A percentile compares a stretch with the other conserved stretches of the same genome.
Conservation (phyloP, 2,113 vertebrate species). For the Talpa occidentalis region DNA sequence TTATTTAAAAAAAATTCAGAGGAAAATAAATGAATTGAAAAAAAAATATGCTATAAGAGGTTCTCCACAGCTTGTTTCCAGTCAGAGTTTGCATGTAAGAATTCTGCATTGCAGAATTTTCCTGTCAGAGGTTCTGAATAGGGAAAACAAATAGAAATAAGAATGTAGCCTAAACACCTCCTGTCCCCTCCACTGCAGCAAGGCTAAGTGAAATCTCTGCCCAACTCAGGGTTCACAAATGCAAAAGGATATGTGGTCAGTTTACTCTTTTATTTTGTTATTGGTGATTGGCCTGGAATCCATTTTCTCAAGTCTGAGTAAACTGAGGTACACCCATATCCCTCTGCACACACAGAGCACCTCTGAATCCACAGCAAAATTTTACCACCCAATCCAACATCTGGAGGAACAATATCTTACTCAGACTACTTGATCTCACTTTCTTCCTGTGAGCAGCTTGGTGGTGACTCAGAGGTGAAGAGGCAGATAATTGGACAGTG, state of each 20-base stretch:
- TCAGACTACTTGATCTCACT: background rate
- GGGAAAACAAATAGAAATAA: background rate
- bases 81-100: background rate
- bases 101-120: background rate
- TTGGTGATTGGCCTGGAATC: background rate
- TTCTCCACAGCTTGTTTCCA: background rate
- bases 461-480: conserved; percentile 10
- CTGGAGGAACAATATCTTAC: background rate
- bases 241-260: background rate
- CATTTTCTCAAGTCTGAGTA: background rate
- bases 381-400: no score
- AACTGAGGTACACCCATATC: background rate
- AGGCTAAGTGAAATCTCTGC: background rate
- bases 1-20: no score
- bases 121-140: background rate
- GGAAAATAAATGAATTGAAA: no score
- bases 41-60: fast-evolving
- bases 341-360: fast-evolving
- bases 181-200: background rate
- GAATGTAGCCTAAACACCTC: background rate
- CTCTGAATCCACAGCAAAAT: background rate
- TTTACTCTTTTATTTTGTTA: background rate
- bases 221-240: background rate
- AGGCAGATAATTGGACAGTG: background rate
- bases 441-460: background rate